Evolutionary conservation across 2,113 vertebrate species (phyloP).

Genomic region (Otus sunia): DNA sequence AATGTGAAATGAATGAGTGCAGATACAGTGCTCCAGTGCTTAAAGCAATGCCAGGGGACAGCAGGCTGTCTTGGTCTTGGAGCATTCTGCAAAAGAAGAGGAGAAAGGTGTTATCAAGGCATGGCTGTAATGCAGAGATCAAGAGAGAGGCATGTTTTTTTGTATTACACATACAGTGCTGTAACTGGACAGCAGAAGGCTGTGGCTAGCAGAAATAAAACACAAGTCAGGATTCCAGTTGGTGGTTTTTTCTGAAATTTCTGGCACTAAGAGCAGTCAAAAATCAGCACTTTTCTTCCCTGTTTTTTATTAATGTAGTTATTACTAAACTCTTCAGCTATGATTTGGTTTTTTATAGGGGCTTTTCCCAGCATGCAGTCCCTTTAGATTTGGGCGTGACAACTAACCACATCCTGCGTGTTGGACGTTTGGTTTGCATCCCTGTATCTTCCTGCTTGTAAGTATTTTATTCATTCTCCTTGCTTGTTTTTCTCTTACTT

Average conservation of each 20-base stretch:
- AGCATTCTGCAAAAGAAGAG: neutral
- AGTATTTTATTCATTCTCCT: slow-evolving; percentile 27
- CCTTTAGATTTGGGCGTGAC: neutral
- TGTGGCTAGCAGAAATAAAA: neutral
- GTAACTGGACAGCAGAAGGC: neutral
- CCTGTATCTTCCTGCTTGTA: neutral
- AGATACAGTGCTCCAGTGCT: neutral
- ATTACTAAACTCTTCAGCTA: neutral
- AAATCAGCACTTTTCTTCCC: neutral
- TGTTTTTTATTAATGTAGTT: neutral
- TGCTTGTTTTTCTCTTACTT: neutral
- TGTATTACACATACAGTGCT: neutral
- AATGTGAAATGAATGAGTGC: neutral
- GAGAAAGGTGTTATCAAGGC: neutral
- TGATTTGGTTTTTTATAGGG: slow-evolving; percentile 10
- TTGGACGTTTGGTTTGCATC: neutral
- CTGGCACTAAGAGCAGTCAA: neutral
- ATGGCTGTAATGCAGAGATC: neutral
- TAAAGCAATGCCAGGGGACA: neutral
- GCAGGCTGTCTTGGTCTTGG: neutral
- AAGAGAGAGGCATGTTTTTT: neutral
- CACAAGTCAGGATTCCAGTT: neutral
- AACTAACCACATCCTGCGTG: neutral
- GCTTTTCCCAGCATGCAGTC: neutral
- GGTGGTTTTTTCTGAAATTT: neutral